Percentiles rank a stretch among this genome's conserved stretches.
Evolutionary conservation across 2,797 vertebrate genomes (phyloP).

Genomic region (Oreonectes daqikongensis): DNA sequence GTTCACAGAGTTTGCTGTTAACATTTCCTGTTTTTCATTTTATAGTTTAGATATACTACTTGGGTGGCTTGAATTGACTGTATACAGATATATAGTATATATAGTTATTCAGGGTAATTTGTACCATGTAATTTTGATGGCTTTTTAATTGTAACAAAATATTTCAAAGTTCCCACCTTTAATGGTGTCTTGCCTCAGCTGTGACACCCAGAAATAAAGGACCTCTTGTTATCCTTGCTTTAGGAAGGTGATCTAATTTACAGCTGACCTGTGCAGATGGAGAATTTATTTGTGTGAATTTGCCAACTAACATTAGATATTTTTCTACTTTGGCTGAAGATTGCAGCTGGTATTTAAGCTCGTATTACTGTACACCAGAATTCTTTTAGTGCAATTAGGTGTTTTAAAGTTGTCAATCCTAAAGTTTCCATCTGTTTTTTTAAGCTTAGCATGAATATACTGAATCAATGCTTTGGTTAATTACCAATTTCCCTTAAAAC

Average conservation of each 20-base stretch:
- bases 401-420: background rate
- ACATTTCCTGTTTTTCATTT: slow-evolving; percentile 26
- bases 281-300: background rate
- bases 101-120: slow-evolving; percentile 30
- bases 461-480: slow-evolving; percentile 5
- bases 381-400: background rate
- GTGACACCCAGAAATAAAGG: slow-evolving; percentile 19
- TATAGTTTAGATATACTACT: slow-evolving; percentile 5
- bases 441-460: background rate
- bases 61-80: slow-evolving; percentile 11
- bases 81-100: background rate
- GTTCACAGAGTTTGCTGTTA: slow-evolving; percentile 1
- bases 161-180: slow-evolving; percentile 38
- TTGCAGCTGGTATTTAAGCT: slow-evolving; percentile 3
- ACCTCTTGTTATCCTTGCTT: slow-evolving; percentile 35
- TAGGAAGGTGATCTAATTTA: slow-evolving; percentile 26
- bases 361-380: background rate
- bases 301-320: slow-evolving; percentile 16
- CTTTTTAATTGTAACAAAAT: slow-evolving; percentile 36
- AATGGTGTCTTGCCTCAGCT: slow-evolving; percentile 15
- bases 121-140: background rate
- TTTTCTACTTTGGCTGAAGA: slow-evolving; percentile 1
- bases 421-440: background rate
- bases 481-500: background rate
- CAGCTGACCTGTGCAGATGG: background rate